Evolutionary conservation across 2,888 invertebrate species (phyloP), one percentile per base, ranked within the genome.

Genomic region (Frankliniella intonsa): DNA sequence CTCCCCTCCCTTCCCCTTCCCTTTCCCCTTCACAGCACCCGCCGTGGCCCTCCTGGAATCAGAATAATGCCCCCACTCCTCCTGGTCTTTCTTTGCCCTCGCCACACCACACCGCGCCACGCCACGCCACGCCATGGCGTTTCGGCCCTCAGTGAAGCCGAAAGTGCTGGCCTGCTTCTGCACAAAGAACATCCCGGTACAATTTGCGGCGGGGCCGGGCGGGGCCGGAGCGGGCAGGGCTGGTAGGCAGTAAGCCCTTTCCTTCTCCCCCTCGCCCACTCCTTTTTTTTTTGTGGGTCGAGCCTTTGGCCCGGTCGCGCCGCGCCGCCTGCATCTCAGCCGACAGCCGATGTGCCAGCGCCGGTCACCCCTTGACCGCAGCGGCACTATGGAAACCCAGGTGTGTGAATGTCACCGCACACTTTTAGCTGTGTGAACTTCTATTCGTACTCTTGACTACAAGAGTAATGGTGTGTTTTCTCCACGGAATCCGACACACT

Each of bases 11-110:
- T 9, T 12, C 69, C 69, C 69, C 55, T 55, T 55, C 55, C 69
- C 69, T 22, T 69, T 69, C 69, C 22, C 69, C 69, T 76, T 76
- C 25, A 12, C 69, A 12, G 25, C 12, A 38, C 55, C 14, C 17
- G 55, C 55, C 69, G 69, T 25, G 65, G 69, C 69, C 69, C 69
- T 69, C 22, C 69, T 22, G 69, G 69, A 76, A 76, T 14, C 55
- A 19, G 55, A 19, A 55, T 76, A 22, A 76, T 76, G 69, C 22
- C 69, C 22, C 38, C 38, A 38, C 38, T 38, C 38, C 38, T 38
- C 38, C 38, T 38, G 38, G 38, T 38, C 38, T 38, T 38, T 38
- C 38, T 38, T 38, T 76, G 69, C 69, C 69, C 62, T 62, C 69
- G 69, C 69, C 69, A 7, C 22, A 9, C 69, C 22, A 22, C 69